A percentile compares a stretch with the other conserved stretches of the same genome.
These are phyloP conservation scores for Agelaius phoeniceus DNA, from an alignment of 2,113 vertebrate genomes.

Conservation along the genomic window DNA sequence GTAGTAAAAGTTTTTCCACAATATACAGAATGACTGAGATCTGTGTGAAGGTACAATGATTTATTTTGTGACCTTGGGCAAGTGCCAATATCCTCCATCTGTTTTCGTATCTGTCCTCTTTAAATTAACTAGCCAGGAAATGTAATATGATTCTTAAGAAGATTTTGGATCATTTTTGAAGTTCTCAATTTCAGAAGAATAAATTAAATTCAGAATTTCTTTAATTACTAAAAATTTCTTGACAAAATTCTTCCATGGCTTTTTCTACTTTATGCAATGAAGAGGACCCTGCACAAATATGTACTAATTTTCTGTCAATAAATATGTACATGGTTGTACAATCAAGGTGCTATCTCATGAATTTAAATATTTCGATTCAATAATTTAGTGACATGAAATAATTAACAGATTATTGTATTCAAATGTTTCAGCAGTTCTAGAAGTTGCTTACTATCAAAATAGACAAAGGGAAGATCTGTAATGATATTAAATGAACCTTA, in stretches of 20 bases:
- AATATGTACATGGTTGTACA: not conserved
- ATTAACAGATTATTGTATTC: not conserved
- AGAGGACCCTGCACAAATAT: not conserved
- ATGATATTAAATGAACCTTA: not conserved
- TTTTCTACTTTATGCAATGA: not conserved
- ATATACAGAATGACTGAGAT: not conserved
- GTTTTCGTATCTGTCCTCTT: not conserved
- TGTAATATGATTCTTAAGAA: accelerated
- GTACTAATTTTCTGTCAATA: not conserved
- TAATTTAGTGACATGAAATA: not conserved
- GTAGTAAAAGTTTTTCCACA: not conserved
- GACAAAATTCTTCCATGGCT: not conserved
- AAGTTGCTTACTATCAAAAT: not conserved
- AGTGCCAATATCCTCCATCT: not conserved
- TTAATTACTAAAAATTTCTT: not conserved
- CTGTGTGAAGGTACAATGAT: not conserved
- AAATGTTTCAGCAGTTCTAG: not conserved
- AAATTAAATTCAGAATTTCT: not conserved
- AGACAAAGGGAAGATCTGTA: not conserved
- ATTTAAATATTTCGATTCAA: not conserved
- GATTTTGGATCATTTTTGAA: not conserved
- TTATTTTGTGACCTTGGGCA: not conserved
- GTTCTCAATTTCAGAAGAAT: not conserved
- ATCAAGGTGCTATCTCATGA: not conserved
- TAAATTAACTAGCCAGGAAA: not conserved